Evolutionary conservation across 1,140 invertebrate species (phyloP).

Genomic region (Drosophila baimaii): DNA sequence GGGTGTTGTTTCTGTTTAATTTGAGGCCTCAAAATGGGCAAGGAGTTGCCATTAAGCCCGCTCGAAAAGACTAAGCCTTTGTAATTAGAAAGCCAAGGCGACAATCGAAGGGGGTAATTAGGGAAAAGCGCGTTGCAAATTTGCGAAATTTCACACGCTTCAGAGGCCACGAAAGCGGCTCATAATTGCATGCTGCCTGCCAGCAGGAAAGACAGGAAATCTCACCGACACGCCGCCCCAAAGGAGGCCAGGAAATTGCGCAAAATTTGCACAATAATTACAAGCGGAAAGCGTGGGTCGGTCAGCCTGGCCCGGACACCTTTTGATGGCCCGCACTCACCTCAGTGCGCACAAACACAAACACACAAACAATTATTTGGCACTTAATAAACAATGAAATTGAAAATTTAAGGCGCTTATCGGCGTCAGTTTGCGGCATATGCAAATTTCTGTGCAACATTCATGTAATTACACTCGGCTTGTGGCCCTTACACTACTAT

Average conservation of each 20-base stretch:
- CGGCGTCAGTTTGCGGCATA: slow-evolving; percentile 59
- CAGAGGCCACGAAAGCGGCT: slow-evolving; percentile 10
- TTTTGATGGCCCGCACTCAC: slow-evolving; percentile 50
- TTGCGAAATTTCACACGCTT: slow-evolving; percentile 64
- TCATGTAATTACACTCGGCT: slow-evolving; percentile 68
- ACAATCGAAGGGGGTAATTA: slow-evolving; percentile 35
- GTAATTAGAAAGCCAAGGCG: slow-evolving; percentile 36
- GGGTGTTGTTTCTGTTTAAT: slow-evolving; percentile 35
- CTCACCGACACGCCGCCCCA: slow-evolving; percentile 24
- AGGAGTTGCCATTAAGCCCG: slow-evolving; percentile 12
- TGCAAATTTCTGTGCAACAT: slow-evolving; percentile 67
- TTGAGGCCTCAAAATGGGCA: neutral
- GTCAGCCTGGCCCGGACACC: slow-evolving; percentile 48
- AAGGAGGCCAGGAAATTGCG: slow-evolving; percentile 59
- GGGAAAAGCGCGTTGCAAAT: slow-evolving; percentile 37
- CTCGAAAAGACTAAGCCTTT: neutral
- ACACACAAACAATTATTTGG: slow-evolving; percentile 69
- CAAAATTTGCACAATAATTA: slow-evolving; percentile 71
- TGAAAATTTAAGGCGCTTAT: slow-evolving; percentile 82
- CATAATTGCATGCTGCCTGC: slow-evolving; percentile 51
- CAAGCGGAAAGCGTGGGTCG: slow-evolving; percentile 71
- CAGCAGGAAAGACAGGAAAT: slow-evolving; percentile 47
- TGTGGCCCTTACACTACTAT: slow-evolving; percentile 39
- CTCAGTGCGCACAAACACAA: slow-evolving; percentile 46
- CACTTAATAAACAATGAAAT: slow-evolving; percentile 83